These are phyloP conservation scores for Bhutanitis thaidina DNA, from an alignment of 2,888 invertebrate species.

Conservation along the genomic window DNA sequence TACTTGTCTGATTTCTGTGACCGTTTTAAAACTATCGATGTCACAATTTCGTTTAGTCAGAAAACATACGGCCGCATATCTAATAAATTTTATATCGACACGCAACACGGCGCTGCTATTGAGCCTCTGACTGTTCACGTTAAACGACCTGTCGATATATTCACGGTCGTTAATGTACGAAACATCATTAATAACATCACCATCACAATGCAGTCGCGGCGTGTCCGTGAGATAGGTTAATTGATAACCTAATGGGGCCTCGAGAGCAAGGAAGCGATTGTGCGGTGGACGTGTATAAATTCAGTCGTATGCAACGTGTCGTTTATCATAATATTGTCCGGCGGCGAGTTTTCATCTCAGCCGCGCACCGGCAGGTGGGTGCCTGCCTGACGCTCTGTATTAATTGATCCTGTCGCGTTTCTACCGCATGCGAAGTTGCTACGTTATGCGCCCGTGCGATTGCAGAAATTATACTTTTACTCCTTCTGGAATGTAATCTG, in stretches of 20 bases:
- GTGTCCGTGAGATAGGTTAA: conserved; percentile 33
- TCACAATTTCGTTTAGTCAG: no score
- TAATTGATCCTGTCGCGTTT: conserved; percentile 56
- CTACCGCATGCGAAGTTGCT: conserved; percentile 29
- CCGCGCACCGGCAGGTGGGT: conserved; percentile 52
- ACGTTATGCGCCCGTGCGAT: no score
- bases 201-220: conserved; percentile 27
- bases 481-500: no score
- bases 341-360: conserved; percentile 51
- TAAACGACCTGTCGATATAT: background rate
- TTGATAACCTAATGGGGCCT: conserved; percentile 38
- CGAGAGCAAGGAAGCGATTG: conserved; percentile 17
- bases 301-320: conserved; percentile 44
- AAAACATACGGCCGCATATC: background rate
- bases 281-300: conserved; percentile 41
- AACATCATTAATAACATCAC: conserved; percentile 28
- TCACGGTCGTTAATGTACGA: conserved; percentile 7
- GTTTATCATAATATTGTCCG: conserved; percentile 68
- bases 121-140: background rate
- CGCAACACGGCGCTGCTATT: no score
- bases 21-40: no score
- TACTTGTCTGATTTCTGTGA: no score
- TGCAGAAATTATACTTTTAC: no score
- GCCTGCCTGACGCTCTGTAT: conserved; percentile 43
- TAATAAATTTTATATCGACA: background rate